Conservation (phyloP, 2,113 vertebrate genomes). For the Erinaceus europaeus region DNA sequence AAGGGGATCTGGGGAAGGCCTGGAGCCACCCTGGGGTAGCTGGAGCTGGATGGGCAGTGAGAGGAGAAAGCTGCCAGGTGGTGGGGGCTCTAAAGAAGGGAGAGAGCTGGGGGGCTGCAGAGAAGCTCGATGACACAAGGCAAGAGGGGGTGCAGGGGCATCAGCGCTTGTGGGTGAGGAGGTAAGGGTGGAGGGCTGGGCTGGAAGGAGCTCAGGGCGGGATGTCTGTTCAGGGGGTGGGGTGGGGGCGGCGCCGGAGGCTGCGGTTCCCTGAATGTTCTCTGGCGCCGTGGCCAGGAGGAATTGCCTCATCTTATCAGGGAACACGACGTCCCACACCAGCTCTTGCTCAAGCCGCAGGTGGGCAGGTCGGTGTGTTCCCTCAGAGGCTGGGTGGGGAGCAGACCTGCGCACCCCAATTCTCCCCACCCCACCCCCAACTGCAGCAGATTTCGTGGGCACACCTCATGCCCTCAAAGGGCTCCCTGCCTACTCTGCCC, state of each 20-base stretch:
- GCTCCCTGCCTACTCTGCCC: not conserved
- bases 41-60: not conserved
- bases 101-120: not conserved
- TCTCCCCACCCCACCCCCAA: not conserved
- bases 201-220: too few relatives aligned
- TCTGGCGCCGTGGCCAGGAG: conserved; percentile 52
- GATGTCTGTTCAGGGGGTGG: not conserved
- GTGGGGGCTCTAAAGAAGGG: not conserved
- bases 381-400: not conserved
- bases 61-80: too few relatives aligned
- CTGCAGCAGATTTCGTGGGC: not conserved
- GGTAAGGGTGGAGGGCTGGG: not conserved
- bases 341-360: conserved; percentile 52
- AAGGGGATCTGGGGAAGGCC: too few relatives aligned
- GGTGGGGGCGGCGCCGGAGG: not conserved
- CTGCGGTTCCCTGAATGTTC: conserved; percentile 74
- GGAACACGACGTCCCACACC: conserved; percentile 53
- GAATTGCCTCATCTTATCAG: conserved; percentile 71
- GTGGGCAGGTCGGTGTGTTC: conserved; percentile 36
- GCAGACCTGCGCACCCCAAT: not conserved
- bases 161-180: not conserved
- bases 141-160: not conserved
- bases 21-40: too few relatives aligned
- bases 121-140: not conserved
- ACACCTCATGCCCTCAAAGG: fast-evolving